A percentile compares a stretch with the other conserved stretches of the same genome.
Evolutionary conservation across 2,797 vertebrate genomes (phyloP).

Genomic region (Luscinia megarhynchos): DNA sequence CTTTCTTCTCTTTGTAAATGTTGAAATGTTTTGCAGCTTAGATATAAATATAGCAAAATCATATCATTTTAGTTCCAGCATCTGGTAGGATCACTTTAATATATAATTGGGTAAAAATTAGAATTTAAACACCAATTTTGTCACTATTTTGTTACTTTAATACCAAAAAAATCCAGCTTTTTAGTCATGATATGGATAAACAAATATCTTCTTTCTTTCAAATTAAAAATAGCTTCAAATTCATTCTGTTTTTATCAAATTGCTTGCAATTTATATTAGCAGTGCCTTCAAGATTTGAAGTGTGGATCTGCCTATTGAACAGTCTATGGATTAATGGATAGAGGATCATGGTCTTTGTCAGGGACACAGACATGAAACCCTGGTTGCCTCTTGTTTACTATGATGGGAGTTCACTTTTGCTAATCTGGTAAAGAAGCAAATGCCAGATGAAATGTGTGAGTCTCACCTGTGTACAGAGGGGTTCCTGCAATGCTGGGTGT

Average conservation of each 20-base stretch:
- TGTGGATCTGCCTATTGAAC: background rate
- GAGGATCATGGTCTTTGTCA: background rate
- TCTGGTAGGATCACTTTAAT: conserved; percentile 55
- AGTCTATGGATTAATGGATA: background rate
- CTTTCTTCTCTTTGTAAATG: conserved; percentile 45
- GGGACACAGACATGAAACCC: background rate
- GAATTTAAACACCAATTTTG: conserved; percentile 57
- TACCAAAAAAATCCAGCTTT: background rate
- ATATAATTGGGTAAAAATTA: conserved; percentile 58
- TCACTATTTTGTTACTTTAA: conserved; percentile 47
- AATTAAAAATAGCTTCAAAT: conserved; percentile 35
- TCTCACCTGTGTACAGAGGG: background rate
- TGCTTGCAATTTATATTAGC: conserved; percentile 41
- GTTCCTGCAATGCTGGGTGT: background rate
- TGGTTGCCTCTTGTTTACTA: background rate
- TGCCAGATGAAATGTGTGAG: background rate
- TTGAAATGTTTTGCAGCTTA: conserved; percentile 53
- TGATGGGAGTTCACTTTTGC: background rate
- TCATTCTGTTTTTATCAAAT: background rate
- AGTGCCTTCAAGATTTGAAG: background rate
- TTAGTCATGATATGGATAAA: conserved; percentile 31
- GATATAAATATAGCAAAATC: conserved; percentile 60
- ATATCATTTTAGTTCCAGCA: conserved; percentile 17
- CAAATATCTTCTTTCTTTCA: conserved; percentile 39
- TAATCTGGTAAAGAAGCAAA: background rate